These are phyloP conservation scores for Calliopsis andreniformis DNA, from an alignment of 1,140 invertebrate species.

Conservation along the genomic window DNA sequence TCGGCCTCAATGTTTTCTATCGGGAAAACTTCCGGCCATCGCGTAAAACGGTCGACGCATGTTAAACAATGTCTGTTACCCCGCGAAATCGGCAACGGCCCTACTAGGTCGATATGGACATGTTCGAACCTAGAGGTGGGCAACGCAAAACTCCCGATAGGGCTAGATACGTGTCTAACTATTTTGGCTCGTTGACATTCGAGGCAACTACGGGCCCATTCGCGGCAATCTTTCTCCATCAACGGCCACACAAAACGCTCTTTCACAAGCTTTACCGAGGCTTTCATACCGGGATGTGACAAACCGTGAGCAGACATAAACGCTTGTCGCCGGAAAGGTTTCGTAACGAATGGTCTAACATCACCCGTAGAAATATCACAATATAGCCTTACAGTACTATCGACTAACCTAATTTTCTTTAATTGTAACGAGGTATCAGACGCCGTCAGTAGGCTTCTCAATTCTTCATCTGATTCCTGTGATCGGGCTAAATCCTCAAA, in stretches of 20 bases:
- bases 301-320: neutral
- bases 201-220: slow-evolving; percentile 9
- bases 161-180: slow-evolving; percentile 8
- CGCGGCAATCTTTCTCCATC: slow-evolving; percentile 22
- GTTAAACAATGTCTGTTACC: slow-evolving; percentile 58
- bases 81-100: neutral
- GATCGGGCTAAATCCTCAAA: neutral
- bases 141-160: neutral
- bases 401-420: neutral
- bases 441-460: neutral
- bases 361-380: neutral
- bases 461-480: neutral
- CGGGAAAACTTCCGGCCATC: slow-evolving; percentile 70
- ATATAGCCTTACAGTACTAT: neutral
- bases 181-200: slow-evolving; percentile 28
- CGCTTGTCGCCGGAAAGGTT: slow-evolving; percentile 13
- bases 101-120: neutral
- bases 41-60: slow-evolving; percentile 65
- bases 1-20: slow-evolving; percentile 69
- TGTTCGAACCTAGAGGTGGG: slow-evolving; percentile 7
- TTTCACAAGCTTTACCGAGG: slow-evolving; percentile 2
- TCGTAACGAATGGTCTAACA: slow-evolving; percentile 7
- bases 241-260: slow-evolving; percentile 35
- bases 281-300: slow-evolving; percentile 14
- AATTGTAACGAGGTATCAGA: neutral